Base-by-base conservation (phyloP, 2,888 invertebrate species). In the Sabatieria punctata region DNA sequence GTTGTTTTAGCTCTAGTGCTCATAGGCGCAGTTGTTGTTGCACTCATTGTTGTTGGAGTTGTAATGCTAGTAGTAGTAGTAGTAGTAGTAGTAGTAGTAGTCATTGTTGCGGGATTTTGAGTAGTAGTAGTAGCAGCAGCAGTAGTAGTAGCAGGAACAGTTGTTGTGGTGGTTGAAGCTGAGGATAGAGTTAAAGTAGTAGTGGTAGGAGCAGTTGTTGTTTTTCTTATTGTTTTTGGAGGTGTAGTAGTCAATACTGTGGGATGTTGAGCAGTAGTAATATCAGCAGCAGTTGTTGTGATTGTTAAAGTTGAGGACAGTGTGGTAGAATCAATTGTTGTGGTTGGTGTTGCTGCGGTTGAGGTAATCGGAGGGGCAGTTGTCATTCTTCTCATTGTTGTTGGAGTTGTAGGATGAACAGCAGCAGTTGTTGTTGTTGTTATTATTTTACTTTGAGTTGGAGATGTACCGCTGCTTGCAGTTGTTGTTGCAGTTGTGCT, bases 81-180 rank as follows among this genome's bases (percentile, higher is more conserved):
- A 42, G 43, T 22, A 45, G 45, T 43, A 37, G 45, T 21, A 11
- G 45, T 43, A 45, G 41, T 41, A 27, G 44, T 41, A 43, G 44
- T 41, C 36, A 40, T 18, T 11, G 44, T 15, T n/a, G 41, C n/a
- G 18, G 41, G 6, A 27, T 13, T 18, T 11, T 13, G 13, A 41
- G 44, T 41, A 27, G 44, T 15, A n/a, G 44, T 19, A 39, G 39
- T 19, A 39, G 39, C 13, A 39, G 39, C 13, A 39, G 39, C 8
- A 41, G 44, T 41, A 27, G 44, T 41, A 43, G 44, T 41, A 43
- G 44, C 8, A 43, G 44, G 8, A 43, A 19, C n/a, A 43, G 44
- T 41, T n/a, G 44, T 41, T 8, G 44, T 18, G 40, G 40, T 43
- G 13, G 40, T 43, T n/a, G n/a, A 15, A 40, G 22, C 15, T n/a